A percentile compares a stretch with the other conserved stretches of the same genome.
phyloP scores from a whole-genome alignment of 1,140 invertebrate genomes.

The Drosophila pandora region DNA sequence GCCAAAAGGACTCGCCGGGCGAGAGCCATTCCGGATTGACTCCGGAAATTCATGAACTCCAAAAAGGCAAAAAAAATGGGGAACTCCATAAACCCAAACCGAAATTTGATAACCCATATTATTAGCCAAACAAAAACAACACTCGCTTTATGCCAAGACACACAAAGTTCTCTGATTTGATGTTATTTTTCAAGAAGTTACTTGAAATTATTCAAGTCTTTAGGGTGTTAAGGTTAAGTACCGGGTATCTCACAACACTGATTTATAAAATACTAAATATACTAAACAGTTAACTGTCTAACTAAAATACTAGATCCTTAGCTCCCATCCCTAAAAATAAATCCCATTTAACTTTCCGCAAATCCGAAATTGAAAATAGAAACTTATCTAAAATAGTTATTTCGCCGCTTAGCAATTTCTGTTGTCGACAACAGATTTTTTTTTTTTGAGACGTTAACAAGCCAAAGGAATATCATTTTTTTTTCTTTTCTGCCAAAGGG shows the following conservation, averaged over 20 bases:
- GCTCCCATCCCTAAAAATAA: too few relatives aligned
- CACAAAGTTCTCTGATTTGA: background rate
- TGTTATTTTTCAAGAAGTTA: background rate
- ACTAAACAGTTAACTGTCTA: too few relatives aligned
- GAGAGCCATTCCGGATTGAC: background rate
- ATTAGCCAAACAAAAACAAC: slow-evolving; percentile 1
- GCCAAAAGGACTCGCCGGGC: background rate
- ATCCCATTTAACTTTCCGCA: too few relatives aligned
- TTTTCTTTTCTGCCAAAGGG: background rate
- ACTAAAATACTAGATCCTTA: too few relatives aligned
- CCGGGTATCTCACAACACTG: background rate
- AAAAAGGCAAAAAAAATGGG: background rate
- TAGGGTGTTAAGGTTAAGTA: too few relatives aligned
- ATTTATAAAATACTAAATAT: too few relatives aligned
- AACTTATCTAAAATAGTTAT: background rate
- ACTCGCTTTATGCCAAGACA: background rate
- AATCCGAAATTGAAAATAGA: background rate
- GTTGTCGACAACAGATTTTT: background rate
- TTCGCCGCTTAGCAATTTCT: slow-evolving; percentile 2
- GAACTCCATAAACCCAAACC: background rate
- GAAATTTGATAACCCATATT: slow-evolving; percentile 2
- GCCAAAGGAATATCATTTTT: slow-evolving; percentile 3
- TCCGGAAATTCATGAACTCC: background rate
- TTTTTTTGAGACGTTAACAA: background rate
- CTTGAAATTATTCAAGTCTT: too few relatives aligned